Percentiles rank a stretch among this genome's conserved stretches.
Conservation (phyloP, 2,797 vertebrate genomes). For the Myripristis jacobus region DNA sequence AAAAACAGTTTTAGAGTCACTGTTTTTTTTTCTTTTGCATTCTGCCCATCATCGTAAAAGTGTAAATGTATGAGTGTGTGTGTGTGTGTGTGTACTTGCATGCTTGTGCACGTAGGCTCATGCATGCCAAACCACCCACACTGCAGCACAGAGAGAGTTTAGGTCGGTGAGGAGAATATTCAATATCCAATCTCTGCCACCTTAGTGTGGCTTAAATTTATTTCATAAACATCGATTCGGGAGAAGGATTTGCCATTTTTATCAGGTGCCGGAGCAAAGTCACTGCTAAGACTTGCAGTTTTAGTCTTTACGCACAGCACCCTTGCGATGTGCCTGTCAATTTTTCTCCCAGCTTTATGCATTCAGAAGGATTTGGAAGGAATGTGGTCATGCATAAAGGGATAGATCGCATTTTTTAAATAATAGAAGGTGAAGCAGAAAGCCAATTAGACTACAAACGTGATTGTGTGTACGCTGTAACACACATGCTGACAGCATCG, state of each 20-base stretch:
- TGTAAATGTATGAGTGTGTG: too few relatives aligned
- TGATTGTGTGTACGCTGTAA: too few relatives aligned
- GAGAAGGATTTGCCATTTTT: constrained; percentile 12
- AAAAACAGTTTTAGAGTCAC: background rate
- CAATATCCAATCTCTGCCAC: constrained; percentile 25
- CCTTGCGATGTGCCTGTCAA: background rate
- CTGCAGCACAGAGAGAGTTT: background rate
- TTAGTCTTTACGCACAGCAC: too few relatives aligned
- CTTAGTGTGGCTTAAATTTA: constrained; percentile 20
- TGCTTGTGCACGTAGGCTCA: too few relatives aligned
- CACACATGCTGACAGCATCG: background rate
- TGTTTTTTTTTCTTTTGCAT: background rate
- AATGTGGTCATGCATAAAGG: background rate
- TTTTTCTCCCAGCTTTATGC: background rate
- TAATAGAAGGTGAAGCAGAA: constrained; percentile 25
- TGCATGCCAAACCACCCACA: constrained; percentile 7
- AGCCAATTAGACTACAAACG: constrained; percentile 17
- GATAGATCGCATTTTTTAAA: constrained; percentile 6
- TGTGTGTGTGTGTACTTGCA: too few relatives aligned
- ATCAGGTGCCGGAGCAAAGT: constrained; percentile 26
- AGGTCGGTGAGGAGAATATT: constrained; percentile 21
- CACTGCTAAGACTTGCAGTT: constrained; percentile 5
- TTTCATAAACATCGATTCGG: constrained; percentile 42
- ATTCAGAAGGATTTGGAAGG: constrained; percentile 10
- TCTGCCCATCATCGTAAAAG: too few relatives aligned